These are phyloP conservation scores for Oostethus manadensis DNA, from an alignment of 2,113 vertebrate species.

Conservation along the genomic window DNA sequence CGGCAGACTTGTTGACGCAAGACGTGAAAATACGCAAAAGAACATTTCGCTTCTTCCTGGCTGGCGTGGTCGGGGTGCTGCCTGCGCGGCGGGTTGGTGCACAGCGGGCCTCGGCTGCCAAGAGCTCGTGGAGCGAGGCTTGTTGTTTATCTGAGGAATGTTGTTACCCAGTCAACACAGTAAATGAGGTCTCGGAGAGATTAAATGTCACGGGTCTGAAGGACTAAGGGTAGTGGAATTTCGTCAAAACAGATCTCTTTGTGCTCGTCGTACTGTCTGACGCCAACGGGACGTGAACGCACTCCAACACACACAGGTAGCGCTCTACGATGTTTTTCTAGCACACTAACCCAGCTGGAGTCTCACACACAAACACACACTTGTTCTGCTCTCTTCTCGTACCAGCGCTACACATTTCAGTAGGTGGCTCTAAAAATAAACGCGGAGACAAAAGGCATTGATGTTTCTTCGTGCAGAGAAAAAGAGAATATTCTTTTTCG, in stretches of 20 bases:
- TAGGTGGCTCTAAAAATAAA: slow-evolving; percentile 59
- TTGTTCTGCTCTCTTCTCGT: slow-evolving; percentile 12
- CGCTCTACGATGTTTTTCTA: slow-evolving; percentile 32
- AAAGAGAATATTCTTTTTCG: no score
- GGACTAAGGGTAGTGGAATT: slow-evolving; percentile 60
- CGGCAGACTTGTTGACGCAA: slow-evolving; percentile 1
- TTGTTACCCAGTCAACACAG: slow-evolving; percentile 64
- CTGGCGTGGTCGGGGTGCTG: slow-evolving; percentile 13
- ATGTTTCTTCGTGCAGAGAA: neutral
- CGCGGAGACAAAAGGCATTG: neutral
- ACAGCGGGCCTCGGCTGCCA: slow-evolving; percentile 16
- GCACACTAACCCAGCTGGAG: slow-evolving; percentile 42
- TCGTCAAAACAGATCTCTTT: slow-evolving; percentile 62
- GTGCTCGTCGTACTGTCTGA: slow-evolving; percentile 45
- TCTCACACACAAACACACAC: slow-evolving; percentile 32
- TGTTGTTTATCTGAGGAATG: slow-evolving; percentile 63
- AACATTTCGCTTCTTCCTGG: slow-evolving; percentile 25
- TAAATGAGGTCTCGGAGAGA: slow-evolving; percentile 62
- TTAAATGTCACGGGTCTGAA: slow-evolving; percentile 69
- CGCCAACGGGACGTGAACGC: slow-evolving; percentile 1
- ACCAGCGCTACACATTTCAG: slow-evolving; percentile 42
- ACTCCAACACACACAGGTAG: no score
- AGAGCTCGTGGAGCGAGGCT: slow-evolving; percentile 37
- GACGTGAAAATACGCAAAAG: slow-evolving; percentile 5
- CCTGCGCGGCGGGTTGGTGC: slow-evolving; percentile 26